phyloP scores from a whole-genome alignment of 2,113 vertebrate species.

The Perca flavescens region DNA sequence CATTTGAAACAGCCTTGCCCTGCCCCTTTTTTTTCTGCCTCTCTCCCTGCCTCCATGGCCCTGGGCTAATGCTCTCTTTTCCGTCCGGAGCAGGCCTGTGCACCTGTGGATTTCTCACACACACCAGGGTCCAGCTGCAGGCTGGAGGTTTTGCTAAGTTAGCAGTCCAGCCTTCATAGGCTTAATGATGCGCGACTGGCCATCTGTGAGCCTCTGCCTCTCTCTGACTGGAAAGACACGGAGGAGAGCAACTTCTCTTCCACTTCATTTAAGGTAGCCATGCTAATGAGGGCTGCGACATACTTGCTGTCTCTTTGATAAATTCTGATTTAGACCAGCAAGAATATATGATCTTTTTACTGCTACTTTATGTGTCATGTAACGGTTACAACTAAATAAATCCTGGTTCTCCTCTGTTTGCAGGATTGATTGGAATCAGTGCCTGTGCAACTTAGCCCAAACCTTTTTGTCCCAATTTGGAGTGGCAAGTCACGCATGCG shows the following conservation, averaged over 20 bases:
- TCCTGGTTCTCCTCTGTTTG: not conserved
- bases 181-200: slow-evolving; percentile 78
- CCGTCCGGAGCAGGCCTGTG: slow-evolving; percentile 68
- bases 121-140: slow-evolving; percentile 63
- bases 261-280: slow-evolving; percentile 53
- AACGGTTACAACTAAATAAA: slow-evolving; percentile 2
- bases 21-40: slow-evolving; percentile 65
- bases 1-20: slow-evolving; percentile 82
- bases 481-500: not conserved
- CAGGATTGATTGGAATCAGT: not conserved
- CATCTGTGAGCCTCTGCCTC: slow-evolving; percentile 73
- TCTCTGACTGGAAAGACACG: slow-evolving; percentile 43
- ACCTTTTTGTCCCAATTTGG: not conserved
- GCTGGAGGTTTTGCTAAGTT: slow-evolving; percentile 62
- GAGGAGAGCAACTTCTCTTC: slow-evolving; percentile 56
- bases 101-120: slow-evolving; percentile 82
- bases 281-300: slow-evolving; percentile 48
- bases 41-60: slow-evolving; percentile 75
- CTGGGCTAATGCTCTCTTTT: slow-evolving; percentile 81
- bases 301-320: slow-evolving; percentile 31
- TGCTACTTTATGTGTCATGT: not conserved
- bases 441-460: not conserved
- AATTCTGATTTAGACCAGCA: slow-evolving; percentile 9
- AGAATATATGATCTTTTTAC: not conserved
- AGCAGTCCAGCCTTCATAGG: slow-evolving; percentile 42